A percentile compares a stretch with the other conserved stretches of the same genome.
Conservation (phyloP, 2,113 vertebrate species). For the Alosa alosa region DNA sequence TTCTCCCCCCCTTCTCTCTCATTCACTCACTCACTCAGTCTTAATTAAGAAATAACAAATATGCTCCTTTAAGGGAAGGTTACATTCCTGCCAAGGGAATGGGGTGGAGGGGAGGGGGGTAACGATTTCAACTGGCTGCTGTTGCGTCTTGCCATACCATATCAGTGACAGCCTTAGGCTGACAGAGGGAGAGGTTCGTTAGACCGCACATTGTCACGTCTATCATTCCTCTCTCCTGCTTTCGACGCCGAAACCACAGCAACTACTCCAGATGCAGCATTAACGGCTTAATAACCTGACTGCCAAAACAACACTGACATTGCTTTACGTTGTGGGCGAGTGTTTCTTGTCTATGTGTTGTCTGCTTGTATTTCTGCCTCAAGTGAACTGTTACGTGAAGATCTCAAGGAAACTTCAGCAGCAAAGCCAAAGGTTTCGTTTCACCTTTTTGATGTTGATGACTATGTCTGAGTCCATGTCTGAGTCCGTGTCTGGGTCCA, state of each 20-base stretch:
- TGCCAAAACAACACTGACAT: conserved; percentile 34
- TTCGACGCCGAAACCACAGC: conserved; percentile 60
- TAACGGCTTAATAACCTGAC: conserved; percentile 69
- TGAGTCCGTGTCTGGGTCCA: background rate
- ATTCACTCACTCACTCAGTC: background rate
- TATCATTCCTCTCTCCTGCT: conserved; percentile 1
- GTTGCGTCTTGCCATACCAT: background rate
- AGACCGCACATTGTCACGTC: conserved; percentile 57
- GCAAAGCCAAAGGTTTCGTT: background rate
- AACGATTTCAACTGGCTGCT: background rate
- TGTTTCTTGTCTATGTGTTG: background rate
- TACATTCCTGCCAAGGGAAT: background rate
- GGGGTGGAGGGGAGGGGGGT: background rate
- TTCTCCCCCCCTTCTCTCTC: background rate
- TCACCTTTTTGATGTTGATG: background rate
- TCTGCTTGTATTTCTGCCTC: background rate
- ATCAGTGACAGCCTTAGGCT: conserved; percentile 29
- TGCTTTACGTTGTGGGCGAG: background rate
- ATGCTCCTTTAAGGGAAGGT: conserved; percentile 5
- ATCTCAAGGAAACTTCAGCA: background rate
- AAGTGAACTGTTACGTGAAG: background rate
- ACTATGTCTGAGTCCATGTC: background rate
- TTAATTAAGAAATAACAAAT: conserved; percentile 20
- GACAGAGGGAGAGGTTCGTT: conserved; percentile 56
- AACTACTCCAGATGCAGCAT: conserved; percentile 54